Evolutionary conservation across 2,888 invertebrate genomes (phyloP).

Genomic region (Amiota communis): DNA sequence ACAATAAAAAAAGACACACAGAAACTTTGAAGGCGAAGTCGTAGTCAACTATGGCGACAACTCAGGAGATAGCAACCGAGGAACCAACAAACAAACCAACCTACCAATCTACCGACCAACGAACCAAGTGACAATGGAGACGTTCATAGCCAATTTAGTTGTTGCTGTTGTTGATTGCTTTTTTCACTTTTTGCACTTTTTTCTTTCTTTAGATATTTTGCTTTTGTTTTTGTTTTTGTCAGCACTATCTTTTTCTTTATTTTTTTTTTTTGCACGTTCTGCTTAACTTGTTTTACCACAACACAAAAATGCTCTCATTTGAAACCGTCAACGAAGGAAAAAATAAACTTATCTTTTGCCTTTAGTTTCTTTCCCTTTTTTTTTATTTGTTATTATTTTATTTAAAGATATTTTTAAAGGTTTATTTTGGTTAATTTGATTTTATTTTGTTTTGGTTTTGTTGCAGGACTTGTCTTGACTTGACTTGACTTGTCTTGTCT

Average conservation of each 20-base stretch:
- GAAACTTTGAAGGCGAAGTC: too few relatives aligned
- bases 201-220: constrained; percentile 25
- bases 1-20: not conserved
- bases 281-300: constrained; percentile 65
- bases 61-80: too few relatives aligned
- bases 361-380: not conserved
- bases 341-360: not conserved
- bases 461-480: constrained; percentile 11
- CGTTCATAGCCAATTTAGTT: constrained; percentile 58
- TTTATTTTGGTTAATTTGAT: constrained; percentile 18
- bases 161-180: constrained; percentile 55
- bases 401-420: constrained; percentile 30
- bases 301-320: constrained; percentile 64
- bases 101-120: too few relatives aligned
- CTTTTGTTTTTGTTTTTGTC: constrained; percentile 37
- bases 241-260: constrained; percentile 4
- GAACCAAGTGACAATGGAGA: constrained; percentile 17
- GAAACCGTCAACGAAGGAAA: constrained; percentile 22
- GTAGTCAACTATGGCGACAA: too few relatives aligned
- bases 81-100: too few relatives aligned
- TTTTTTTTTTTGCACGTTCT: constrained; percentile 45
- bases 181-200: constrained; percentile 17
- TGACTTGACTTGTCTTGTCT: constrained; percentile 61
- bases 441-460: constrained; percentile 2
- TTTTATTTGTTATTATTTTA: constrained; percentile 51